Evolutionary conservation across 2,888 invertebrate genomes (phyloP).

Genomic region (Fragum fragum): DNA sequence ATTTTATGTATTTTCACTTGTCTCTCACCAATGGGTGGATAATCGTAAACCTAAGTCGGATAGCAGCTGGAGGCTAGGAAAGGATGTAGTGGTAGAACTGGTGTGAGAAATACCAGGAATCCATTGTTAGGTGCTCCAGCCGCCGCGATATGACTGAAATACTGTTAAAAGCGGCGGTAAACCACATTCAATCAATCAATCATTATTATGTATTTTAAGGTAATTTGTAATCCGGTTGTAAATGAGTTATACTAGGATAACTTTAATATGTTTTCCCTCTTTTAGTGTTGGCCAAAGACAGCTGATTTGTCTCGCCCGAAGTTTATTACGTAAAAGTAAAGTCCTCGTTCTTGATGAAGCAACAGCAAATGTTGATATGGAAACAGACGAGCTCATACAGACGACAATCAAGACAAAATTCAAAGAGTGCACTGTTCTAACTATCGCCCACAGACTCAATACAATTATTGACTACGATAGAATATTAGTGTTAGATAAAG

Average conservation of each 20-base stretch:
- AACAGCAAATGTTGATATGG: conserved; percentile 76
- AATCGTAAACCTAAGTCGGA: too few relatives aligned
- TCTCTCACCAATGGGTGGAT: too few relatives aligned
- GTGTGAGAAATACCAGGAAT: too few relatives aligned
- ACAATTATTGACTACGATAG: conserved; percentile 74
- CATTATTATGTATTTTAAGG: too few relatives aligned
- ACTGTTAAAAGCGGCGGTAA: too few relatives aligned
- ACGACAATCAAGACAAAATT: conserved; percentile 74
- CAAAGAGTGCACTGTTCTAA: conserved; percentile 75
- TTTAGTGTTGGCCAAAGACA: conserved; percentile 77
- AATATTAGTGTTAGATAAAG: conserved; percentile 86
- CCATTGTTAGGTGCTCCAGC: too few relatives aligned
- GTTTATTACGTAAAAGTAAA: conserved; percentile 71
- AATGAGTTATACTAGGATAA: not conserved
- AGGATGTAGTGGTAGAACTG: too few relatives aligned
- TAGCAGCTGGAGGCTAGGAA: too few relatives aligned
- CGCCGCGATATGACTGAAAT: too few relatives aligned
- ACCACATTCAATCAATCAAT: too few relatives aligned
- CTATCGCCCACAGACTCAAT: conserved; percentile 82
- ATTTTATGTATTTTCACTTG: too few relatives aligned
- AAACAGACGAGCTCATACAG: conserved; percentile 77
- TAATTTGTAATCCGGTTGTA: not conserved
- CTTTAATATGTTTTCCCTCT: too few relatives aligned
- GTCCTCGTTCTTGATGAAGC: conserved; percentile 78
- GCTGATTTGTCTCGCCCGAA: conserved; percentile 76